Conservation (phyloP, 1,140 invertebrate species). For the Hyposmocoma kahamanoa region DNA sequence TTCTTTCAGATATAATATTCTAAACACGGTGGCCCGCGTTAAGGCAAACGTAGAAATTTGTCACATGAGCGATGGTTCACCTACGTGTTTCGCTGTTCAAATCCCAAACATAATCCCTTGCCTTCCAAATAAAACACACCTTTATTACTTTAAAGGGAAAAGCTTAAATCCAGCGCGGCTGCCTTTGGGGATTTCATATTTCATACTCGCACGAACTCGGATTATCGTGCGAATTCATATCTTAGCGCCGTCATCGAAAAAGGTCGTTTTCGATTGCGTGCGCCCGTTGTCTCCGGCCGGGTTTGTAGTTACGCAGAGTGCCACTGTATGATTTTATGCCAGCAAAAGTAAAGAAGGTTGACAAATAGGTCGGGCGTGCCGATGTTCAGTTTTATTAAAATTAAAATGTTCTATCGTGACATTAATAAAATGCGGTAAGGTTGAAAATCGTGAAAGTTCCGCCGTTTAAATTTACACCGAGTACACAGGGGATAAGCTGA, state of each 20-base stretch:
- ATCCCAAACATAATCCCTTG: slow-evolving; percentile 66
- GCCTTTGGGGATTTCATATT: slow-evolving; percentile 52
- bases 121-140: slow-evolving; percentile 66
- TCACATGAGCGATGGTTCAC: slow-evolving; percentile 73
- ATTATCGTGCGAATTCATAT: slow-evolving; percentile 61
- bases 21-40: slow-evolving; percentile 65
- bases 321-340: slow-evolving; percentile 66
- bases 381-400: slow-evolving; percentile 71
- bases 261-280: slow-evolving; percentile 48
- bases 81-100: slow-evolving; percentile 67
- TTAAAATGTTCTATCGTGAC: slow-evolving; percentile 61
- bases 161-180: slow-evolving; percentile 53
- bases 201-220: slow-evolving; percentile 36
- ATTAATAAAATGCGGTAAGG: slow-evolving; percentile 56
- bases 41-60: slow-evolving; percentile 73
- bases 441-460: slow-evolving; percentile 37
- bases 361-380: slow-evolving; percentile 67
- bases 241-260: slow-evolving; percentile 56
- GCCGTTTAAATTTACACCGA: slow-evolving; percentile 44
- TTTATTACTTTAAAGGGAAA: slow-evolving; percentile 69
- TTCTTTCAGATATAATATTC: slow-evolving; percentile 65
- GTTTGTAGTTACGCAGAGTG: slow-evolving; percentile 42
- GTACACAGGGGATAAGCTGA: slow-evolving; percentile 51
- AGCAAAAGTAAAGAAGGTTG: slow-evolving; percentile 70
- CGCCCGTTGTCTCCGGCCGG: slow-evolving; percentile 18